These are phyloP conservation scores for Epizoanthus scotinus DNA, from an alignment of 92 coral and sea anemone species.

Conservation along the genomic window DNA sequence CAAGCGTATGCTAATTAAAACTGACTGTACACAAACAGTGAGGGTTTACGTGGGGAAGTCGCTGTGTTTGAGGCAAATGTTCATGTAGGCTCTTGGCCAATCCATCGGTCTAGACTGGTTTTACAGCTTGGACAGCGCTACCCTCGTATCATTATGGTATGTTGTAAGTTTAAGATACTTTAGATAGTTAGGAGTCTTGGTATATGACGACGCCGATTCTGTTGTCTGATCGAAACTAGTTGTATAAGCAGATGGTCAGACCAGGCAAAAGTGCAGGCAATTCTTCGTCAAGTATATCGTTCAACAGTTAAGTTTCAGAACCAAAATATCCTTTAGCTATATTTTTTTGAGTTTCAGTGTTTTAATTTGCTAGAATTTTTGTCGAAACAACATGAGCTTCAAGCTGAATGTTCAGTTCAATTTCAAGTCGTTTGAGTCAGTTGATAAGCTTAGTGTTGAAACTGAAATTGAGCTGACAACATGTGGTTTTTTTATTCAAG, in stretches of 20 bases:
- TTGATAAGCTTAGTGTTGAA: too few relatives aligned
- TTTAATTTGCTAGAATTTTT: too few relatives aligned
- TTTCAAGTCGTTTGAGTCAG: too few relatives aligned
- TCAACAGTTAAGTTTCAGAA: background rate
- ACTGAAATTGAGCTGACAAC: too few relatives aligned
- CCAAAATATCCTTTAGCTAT: background rate
- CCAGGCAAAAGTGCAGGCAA: background rate
- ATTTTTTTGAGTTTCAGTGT: too few relatives aligned
- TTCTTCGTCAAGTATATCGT: background rate
- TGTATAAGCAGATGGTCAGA: too few relatives aligned
- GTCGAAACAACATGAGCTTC: too few relatives aligned
- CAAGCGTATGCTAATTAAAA: background rate
- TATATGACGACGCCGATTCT: background rate
- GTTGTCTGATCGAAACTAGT: background rate
- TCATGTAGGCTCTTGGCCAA: background rate
- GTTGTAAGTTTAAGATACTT: background rate
- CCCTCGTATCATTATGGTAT: constrained; percentile 13
- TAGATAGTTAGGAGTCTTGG: background rate
- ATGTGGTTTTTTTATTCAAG: too few relatives aligned
- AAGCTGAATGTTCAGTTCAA: too few relatives aligned
- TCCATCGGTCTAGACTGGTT: background rate
- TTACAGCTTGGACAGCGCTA: background rate
- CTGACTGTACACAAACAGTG: background rate
- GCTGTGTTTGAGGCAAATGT: background rate
- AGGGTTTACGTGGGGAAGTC: background rate